Base-by-base conservation (phyloP, 1,140 invertebrate genomes). In the Myzus persicae region DNA sequence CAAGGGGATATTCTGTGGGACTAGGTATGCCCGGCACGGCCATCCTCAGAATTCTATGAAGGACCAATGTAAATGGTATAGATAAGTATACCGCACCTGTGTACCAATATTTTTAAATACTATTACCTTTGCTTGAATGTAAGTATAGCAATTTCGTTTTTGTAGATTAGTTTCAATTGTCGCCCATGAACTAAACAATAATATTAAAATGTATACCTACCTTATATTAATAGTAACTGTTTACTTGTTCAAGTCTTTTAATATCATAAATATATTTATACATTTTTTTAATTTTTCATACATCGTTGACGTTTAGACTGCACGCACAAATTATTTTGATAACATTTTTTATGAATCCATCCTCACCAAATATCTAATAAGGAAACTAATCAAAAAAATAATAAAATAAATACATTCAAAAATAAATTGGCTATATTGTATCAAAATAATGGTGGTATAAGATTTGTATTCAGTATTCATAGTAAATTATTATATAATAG, bases 401-500 rank as follows among this genome's bases (percentile, higher is more conserved):
- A 84, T 40, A 42, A 5, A 42, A 84, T 42, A 40, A 26, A 85
- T 44, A 85, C 31, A 76, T 76, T 76, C 14, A 76, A 76, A 87
- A 87, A 87, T 87, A 44, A 87, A 44, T 87, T 87, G 84, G 42
- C 26, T 87, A 87, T 87, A 44, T 87, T 87, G 38, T 88, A 46
- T 46, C n/a, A 46, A 88, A 46, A 85, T 48, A 48, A 88, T n/a
- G 48, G 48, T 22, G 44, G 44, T 88, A 88, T n/a, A 88, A 36
- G 18, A 88, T 46, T 46, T 88, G 18, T 46, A 46, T 36, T 88
- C 44, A 88, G 24, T 46, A 46, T 36, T 88, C 44, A 88, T 11
- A 85, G 40, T 85, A 85, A 85, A 88, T 38, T 89, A 51, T 36
- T 51, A 36, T 26, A 51, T 89, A 89, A 89, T 38, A 89, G 26